A percentile compares a stretch with the other conserved stretches of the same genome.
Conservation (phyloP, 2,888 invertebrate genomes). For the Polydesmus complanatus region DNA sequence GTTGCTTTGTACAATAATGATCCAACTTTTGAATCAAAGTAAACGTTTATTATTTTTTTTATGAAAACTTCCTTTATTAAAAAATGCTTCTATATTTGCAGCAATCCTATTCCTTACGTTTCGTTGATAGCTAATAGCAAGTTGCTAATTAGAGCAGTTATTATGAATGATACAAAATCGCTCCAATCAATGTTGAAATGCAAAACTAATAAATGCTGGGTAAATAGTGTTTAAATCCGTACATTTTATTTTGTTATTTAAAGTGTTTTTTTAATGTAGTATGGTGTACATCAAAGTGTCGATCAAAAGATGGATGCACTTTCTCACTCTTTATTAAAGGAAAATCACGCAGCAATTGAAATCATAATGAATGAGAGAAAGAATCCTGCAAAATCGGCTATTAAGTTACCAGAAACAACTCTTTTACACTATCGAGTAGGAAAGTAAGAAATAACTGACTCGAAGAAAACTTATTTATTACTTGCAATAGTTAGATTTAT, state of each 20-base stretch:
- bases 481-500: neutral
- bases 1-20: constrained; percentile 32
- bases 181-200: constrained; percentile 31
- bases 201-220: constrained; percentile 28
- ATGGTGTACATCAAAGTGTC: constrained; percentile 25
- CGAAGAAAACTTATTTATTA: neutral
- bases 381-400: constrained; percentile 17
- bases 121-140: constrained; percentile 34
- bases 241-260: neutral
- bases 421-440: constrained; percentile 28
- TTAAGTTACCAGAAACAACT: constrained; percentile 21
- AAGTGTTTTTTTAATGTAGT: constrained; percentile 15
- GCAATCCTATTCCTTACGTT: constrained; percentile 33
- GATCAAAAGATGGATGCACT: constrained; percentile 27
- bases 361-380: constrained; percentile 23
- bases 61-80: no score
- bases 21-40: constrained; percentile 34
- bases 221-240: constrained; percentile 17
- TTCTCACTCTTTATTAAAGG: constrained; percentile 28
- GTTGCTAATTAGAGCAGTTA: constrained; percentile 35
- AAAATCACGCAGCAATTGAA: constrained; percentile 28
- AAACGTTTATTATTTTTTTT: constrained; percentile 4
- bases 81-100: no score
- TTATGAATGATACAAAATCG: constrained; percentile 30
- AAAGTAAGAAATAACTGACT: constrained; percentile 23